Evolutionary conservation across 2,113 vertebrate species (phyloP).

Genomic region (Apteryx mantelli): DNA sequence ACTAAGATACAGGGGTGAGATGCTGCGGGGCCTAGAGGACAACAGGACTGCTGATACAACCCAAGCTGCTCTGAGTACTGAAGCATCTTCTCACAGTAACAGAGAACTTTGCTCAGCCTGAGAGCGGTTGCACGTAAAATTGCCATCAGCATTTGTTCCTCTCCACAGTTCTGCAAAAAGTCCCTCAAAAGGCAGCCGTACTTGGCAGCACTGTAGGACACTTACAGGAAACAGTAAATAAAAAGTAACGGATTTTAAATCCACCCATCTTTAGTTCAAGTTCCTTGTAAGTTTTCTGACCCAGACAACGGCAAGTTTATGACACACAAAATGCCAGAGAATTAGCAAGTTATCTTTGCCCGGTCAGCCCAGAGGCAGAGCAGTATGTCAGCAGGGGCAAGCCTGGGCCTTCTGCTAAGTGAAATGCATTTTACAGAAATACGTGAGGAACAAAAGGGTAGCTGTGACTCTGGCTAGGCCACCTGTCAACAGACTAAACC

Average conservation of each 20-base stretch:
- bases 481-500: not conserved
- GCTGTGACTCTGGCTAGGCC: not conserved
- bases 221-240: not conserved
- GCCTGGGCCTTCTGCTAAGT: not conserved
- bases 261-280: not conserved
- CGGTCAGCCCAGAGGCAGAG: not conserved
- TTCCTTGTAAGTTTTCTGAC: not conserved
- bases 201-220: not conserved
- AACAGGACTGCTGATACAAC: not conserved
- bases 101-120: not conserved
- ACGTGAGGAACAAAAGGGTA: rapidly evolving
- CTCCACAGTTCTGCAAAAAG: not conserved
- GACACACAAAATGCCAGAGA: not conserved
- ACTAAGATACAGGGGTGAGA: not conserved
- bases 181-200: not conserved
- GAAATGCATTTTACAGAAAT: not conserved
- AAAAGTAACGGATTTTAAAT: not conserved
- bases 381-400: rapidly evolving
- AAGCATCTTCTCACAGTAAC: not conserved
- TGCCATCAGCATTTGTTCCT: not conserved
- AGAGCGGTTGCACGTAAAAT: not conserved
- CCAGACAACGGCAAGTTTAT: not conserved
- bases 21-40: not conserved
- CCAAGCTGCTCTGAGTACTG: not conserved
- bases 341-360: not conserved